Percentiles rank a stretch among this genome's conserved stretches.
These are phyloP conservation scores for Delichon dasypus DNA, from an alignment of 2,797 vertebrate genomes.

Conservation along the genomic window DNA sequence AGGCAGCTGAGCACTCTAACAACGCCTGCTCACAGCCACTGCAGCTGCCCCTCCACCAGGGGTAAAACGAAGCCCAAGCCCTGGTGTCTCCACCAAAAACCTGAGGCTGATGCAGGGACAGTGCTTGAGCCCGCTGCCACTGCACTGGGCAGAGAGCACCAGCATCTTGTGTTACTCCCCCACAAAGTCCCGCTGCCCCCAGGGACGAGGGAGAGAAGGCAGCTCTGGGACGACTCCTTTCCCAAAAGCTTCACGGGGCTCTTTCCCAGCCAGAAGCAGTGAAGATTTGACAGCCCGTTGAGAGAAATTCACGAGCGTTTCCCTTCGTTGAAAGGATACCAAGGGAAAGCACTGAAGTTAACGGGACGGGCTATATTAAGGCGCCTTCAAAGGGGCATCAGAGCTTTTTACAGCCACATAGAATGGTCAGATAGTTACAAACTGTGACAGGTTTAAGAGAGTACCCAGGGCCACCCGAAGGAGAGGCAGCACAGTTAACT, in stretches of 20 bases:
- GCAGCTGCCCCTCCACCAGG: not conserved
- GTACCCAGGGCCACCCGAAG: not conserved
- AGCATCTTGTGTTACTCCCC: rapidly evolving
- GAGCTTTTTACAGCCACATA: not conserved
- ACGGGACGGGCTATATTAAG: not conserved
- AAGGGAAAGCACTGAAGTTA: not conserved
- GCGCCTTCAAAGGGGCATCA: not conserved
- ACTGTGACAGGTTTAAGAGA: not conserved
- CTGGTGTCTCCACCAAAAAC: not conserved
- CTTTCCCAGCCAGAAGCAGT: not conserved
- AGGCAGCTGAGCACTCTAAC: rapidly evolving
- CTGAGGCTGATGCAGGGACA: rapidly evolving
- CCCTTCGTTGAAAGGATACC: not conserved
- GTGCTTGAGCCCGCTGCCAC: rapidly evolving
- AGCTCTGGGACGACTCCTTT: not conserved
- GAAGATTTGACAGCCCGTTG: not conserved
- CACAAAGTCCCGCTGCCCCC: not conserved
- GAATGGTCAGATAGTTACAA: not conserved
- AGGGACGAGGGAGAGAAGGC: rapidly evolving
- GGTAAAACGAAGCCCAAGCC: not conserved
- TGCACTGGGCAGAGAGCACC: rapidly evolving
- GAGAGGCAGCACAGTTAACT: not conserved
- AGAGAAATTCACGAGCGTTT: not conserved
- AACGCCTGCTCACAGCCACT: not conserved
- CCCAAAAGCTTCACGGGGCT: rapidly evolving